These are phyloP conservation scores for Tetranychus cinnabarinus DNA, from an alignment of 1,140 invertebrate species.

Conservation along the genomic window DNA sequence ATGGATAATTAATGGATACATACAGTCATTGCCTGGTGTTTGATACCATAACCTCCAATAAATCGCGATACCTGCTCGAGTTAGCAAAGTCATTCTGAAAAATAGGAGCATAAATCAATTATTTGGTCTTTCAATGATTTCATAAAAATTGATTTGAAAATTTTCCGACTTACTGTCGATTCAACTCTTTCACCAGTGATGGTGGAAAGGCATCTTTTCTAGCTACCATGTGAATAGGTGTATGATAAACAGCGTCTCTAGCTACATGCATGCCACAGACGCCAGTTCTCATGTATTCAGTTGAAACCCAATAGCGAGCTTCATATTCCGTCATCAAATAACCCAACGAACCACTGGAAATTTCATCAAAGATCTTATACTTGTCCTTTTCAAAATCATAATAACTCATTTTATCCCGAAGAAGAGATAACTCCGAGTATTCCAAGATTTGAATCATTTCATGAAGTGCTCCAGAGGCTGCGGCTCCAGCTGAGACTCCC, in stretches of 20 bases:
- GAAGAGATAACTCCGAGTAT: background rate
- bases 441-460: slow-evolving; percentile 4
- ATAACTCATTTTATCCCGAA: slow-evolving; percentile 6
- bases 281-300: slow-evolving; percentile 8
- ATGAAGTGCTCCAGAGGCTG: background rate
- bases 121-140: background rate
- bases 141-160: background rate
- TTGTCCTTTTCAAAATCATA: slow-evolving; percentile 1
- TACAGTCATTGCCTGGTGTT: slow-evolving; percentile 54
- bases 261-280: slow-evolving; percentile 22
- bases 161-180: slow-evolving; percentile 28
- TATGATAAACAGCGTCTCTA: slow-evolving; percentile 46
- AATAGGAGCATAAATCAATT: background rate
- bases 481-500: slow-evolving; percentile 41
- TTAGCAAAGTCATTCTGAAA: background rate
- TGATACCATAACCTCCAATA: slow-evolving; percentile 46
- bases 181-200: slow-evolving; percentile 11
- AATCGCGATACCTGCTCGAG: background rate
- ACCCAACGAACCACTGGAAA: slow-evolving; percentile 2
- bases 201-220: background rate
- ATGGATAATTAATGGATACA: slow-evolving; percentile 27
- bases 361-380: slow-evolving; percentile 5
- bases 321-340: slow-evolving; percentile 7
- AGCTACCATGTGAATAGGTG: slow-evolving; percentile 20
- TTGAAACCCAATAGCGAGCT: slow-evolving; percentile 10